Percentiles rank a stretch among this genome's conserved stretches.
phyloP scores from a whole-genome alignment of 2,888 invertebrate species.

The Rhopalosiphum nymphaeae region DNA sequence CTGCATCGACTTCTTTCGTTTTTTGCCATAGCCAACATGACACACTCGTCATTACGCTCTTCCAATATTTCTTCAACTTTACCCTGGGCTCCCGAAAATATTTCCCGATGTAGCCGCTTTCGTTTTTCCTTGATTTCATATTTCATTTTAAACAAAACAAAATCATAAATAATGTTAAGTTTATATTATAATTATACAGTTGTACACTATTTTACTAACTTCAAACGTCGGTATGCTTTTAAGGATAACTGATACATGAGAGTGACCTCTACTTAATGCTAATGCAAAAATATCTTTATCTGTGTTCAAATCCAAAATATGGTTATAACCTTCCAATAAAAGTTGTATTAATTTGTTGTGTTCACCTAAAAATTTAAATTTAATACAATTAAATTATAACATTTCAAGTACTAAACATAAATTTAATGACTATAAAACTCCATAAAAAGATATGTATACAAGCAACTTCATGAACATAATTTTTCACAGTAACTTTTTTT shows the following conservation, averaged over 20 bases:
- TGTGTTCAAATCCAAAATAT: slow-evolving; percentile 85
- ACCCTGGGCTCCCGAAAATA: slow-evolving; percentile 75
- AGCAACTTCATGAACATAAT: not conserved
- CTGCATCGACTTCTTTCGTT: slow-evolving; percentile 83
- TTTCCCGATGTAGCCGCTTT: slow-evolving; percentile 82
- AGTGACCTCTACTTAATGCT: slow-evolving; percentile 78
- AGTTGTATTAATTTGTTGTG: slow-evolving; percentile 78
- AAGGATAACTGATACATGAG: slow-evolving; percentile 78
- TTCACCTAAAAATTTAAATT: slow-evolving; percentile 73
- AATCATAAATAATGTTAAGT: not conserved
- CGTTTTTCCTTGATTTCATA: slow-evolving; percentile 77
- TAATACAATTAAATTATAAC: not conserved
- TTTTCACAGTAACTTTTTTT: not conserved
- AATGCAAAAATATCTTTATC: slow-evolving; percentile 80
- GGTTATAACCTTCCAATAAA: slow-evolving; percentile 87
- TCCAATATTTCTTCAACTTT: slow-evolving; percentile 68
- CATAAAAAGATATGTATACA: too few relatives aligned
- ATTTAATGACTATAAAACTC: not conserved
- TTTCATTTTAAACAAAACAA: not conserved
- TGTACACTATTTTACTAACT: slow-evolving; percentile 48
- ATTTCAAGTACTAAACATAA: not conserved
- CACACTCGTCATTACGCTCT: slow-evolving; percentile 71
- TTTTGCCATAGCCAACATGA: slow-evolving; percentile 75
- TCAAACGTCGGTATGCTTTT: slow-evolving; percentile 65
- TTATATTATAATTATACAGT: not conserved